Conservation (phyloP, 2,113 vertebrate genomes). For the Damaliscus lunatus region DNA sequence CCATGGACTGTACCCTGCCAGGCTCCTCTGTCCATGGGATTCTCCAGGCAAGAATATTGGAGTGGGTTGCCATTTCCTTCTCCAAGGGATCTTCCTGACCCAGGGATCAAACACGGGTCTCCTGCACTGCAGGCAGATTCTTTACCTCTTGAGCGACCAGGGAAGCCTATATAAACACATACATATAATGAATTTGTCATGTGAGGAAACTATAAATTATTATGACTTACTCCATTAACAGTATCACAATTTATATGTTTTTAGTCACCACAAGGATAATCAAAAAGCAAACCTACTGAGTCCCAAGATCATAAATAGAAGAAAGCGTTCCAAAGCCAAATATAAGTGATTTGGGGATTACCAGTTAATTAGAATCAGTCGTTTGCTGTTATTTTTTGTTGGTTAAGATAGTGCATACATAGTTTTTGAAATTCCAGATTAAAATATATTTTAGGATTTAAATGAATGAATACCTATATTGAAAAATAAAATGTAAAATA, state of each 20-base stretch:
- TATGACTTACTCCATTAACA: not conserved
- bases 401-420: not conserved
- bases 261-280: not conserved
- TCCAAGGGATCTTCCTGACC: not conserved
- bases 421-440: not conserved
- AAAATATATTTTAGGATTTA: not conserved
- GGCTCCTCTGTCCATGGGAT: not conserved
- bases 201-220: not conserved
- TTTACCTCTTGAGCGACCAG: not conserved
- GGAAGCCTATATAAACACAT: not conserved
- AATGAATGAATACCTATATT: not conserved
- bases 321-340: slow-evolving; percentile 34
- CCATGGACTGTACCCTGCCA: not conserved
- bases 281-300: not conserved
- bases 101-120: not conserved
- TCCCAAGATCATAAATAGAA: not conserved
- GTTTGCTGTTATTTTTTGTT: not conserved
- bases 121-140: not conserved
- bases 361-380: not conserved
- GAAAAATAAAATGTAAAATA: not conserved
- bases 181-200: not conserved
- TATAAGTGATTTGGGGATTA: not conserved
- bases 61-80: not conserved
- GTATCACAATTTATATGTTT: not conserved
- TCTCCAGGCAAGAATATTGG: not conserved